A percentile compares a stretch with the other conserved stretches of the same genome.
phyloP scores from a whole-genome alignment of 2,113 vertebrate species.

The Clarias magur region DNA sequence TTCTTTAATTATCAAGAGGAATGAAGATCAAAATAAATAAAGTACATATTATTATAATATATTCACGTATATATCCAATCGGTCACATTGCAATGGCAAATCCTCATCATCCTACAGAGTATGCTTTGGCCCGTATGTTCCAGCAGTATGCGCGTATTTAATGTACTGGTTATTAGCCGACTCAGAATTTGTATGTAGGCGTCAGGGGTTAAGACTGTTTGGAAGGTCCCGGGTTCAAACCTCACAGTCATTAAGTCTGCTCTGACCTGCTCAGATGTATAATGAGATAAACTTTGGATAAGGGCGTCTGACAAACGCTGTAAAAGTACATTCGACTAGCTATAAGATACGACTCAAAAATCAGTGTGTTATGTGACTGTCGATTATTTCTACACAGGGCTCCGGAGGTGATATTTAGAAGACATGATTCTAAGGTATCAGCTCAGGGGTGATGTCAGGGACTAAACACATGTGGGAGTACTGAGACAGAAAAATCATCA shows the following conservation, averaged over 20 bases:
- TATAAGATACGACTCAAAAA: background rate
- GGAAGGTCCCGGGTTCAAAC: too few species aligned
- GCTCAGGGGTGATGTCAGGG: background rate
- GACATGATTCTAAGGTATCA: background rate
- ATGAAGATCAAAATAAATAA: too few species aligned
- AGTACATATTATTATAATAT: too few species aligned
- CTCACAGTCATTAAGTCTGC: too few species aligned
- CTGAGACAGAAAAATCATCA: background rate
- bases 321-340: background rate
- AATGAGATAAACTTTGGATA: too few species aligned
- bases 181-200: background rate
- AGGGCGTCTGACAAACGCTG: too few species aligned
- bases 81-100: background rate
- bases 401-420: background rate
- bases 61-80: too few species aligned
- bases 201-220: too few species aligned
- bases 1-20: too few species aligned
- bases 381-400: background rate
- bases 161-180: background rate
- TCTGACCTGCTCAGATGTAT: too few species aligned
- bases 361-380: background rate
- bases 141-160: background rate
- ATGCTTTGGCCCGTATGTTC: background rate
- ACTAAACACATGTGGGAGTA: background rate
- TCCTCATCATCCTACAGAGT: background rate